Base-by-base conservation (phyloP, 2,113 vertebrate genomes). In the Leptobrachium ailaonicum region DNA sequence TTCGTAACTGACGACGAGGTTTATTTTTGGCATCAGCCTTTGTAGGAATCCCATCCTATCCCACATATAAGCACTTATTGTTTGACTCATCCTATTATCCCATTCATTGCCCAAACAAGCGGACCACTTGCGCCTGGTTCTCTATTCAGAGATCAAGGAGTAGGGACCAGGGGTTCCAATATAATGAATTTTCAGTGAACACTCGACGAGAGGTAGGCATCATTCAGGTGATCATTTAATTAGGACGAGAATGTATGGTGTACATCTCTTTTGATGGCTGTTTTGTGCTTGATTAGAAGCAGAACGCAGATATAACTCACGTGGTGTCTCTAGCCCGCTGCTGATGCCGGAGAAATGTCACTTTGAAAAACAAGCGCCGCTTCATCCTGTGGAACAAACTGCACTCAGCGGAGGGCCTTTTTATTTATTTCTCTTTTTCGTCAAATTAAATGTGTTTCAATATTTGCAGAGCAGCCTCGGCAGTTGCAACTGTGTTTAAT, bases 311-410 rank as follows among this genome's bases (percentile, higher is more conserved):
- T 69, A 81, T 80, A 75, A 62, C 53, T 69, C 71, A 66, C 54
- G 71, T 50, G 66, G 12, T 7, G 63, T 32, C 47, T 69, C 40
- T 74, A 50, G 73, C 78, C 78, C 44, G 78, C 71, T 80, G 71
- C 79, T 81, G 72, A 81, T 69, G 71, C 79, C 7, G 70, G 63
- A 75, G 60, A 81, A 81, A 66, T 81, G 71, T 81, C 79, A 81
- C 71, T 62, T 75, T 81, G 72, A 81, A 66, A 75, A 81, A 81
- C 71, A 68, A 50, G 64, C 40, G 11, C 79, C 41, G 71, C 41
- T 74, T 75, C n/a, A 73, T 32, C 45, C 60, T 58, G 66, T 42
- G 60, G 77, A 79, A 72, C 45, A 72, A 79, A 73, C 62, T 42
- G 20, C 71, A 58, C 71, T 73, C 78, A 44, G 71, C 43, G 78